Evolutionary conservation across 2,888 invertebrate species (phyloP), one percentile per base, ranked within the genome.

Genomic region (Ectemnius continuus): DNA sequence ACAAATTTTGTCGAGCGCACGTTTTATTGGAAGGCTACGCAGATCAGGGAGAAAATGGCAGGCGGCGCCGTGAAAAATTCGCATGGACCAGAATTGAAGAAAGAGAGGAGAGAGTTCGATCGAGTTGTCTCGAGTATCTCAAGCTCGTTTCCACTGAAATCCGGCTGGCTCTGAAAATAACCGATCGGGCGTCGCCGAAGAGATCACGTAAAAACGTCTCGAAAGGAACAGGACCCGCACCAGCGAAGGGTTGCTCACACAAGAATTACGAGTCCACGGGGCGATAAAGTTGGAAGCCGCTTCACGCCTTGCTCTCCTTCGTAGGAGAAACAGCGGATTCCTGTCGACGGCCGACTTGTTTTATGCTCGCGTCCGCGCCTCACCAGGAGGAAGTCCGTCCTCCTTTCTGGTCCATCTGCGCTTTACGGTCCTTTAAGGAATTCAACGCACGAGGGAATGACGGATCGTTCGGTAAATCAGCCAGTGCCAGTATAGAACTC

Each of bases 201-300:
- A 36, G 36, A 74, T 75, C 84, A 61, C 80, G 80, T 69, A 78
- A 77, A 82, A 83, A 71, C 68, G 73, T 71, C 69, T 64, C 23
- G 58, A 48, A 73, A 62, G 73, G 66, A 45, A 78, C 61, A 67
- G 59, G 64, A 79, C 73, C 72, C 76, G 71, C 57, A 45, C 72
- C 78, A 36, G 80, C 82, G 80, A 80, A 80, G 82, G 82, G 78
- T 75, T 70, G 85, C 80, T 79, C 75, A 5, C 14, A 11, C 78
- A 88, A 88, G 89, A 90, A 84, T 90, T 90, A 90, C 89, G 89
- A 88, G 88, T 88, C 87, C 86, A 84, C 86, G 84, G 82, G 85
- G 86, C 86, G 87, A 89, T 90, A 89, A 89, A 90, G 86, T 87
- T 84, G 84, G 84, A 78, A 36, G 84, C 73, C 47, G 75, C 79